Evolutionary conservation across 2,113 vertebrate genomes (phyloP), one percentile per base, ranked within the genome.

Genomic region (Sakesphorus luctuosus): DNA sequence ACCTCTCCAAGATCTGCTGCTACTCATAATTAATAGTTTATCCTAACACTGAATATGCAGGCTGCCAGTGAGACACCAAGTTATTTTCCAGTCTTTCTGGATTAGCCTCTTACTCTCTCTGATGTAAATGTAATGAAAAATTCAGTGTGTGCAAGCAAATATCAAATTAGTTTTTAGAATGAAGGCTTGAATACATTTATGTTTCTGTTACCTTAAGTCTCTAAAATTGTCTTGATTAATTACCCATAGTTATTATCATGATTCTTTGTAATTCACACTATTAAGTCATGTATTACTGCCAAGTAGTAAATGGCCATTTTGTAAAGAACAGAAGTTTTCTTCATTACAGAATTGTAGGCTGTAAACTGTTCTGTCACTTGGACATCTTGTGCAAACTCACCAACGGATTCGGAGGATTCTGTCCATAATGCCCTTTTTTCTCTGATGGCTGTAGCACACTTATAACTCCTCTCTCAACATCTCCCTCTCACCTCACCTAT

Each of bases 71-170:
- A 58, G 35, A 55, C 55, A 73, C 18, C 55, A 62, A 59, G 87
- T 40, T 90, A 87, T 94, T 96, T 94, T 96, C 87, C 25, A n/a
- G 76, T 86, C 71, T 88, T 84, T 77, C 79, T 68, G 53, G 69
- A 65, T 65, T 59, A 87, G 29, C 15, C 10, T 84, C 78, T 53
- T 72, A 31, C 31, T 56, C 31, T 62, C 58, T 44, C 29, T 50
- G 25, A 82, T 56, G 29, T 35, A 87, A 71, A 35, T 1, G 2
- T 67, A 62, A 76, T 43, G 13, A 73, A 76, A 92, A 87, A 67
- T 44, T n/a, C 61, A 74, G 35, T 4, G 13, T 33, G 38, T 46
- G 52, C 63, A 44, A 84, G 47, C 26, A 84, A 84, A 74, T 11
- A 44, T 8, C 24, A 72, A 29, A 76, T 53, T 8, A 58, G 11